phyloP scores from a whole-genome alignment of 2,797 vertebrate species.

The Aselliscus stoliczkanus region DNA sequence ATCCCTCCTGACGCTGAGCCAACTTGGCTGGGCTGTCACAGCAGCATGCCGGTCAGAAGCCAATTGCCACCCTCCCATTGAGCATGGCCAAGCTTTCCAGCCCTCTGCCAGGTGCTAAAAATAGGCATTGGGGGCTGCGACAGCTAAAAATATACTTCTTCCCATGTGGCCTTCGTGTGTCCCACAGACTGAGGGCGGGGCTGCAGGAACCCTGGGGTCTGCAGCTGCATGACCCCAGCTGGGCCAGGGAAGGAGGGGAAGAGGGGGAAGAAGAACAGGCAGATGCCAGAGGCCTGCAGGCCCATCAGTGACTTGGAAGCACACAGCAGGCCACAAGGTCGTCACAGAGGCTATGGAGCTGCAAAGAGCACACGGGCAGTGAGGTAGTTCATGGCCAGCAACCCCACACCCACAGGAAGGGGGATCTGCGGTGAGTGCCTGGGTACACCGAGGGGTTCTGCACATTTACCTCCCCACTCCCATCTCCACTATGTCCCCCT shows the following conservation, averaged over 20 bases:
- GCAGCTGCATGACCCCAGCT: not conserved
- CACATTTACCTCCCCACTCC: not conserved
- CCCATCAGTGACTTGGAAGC: not conserved
- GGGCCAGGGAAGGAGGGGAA: not conserved
- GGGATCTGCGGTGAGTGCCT: not conserved
- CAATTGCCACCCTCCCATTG: not conserved
- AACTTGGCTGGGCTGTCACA: not conserved
- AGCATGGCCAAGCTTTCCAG: not conserved
- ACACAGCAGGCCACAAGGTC: accelerated
- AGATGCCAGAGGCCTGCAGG: not conserved
- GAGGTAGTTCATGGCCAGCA: not conserved
- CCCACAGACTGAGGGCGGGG: not conserved
- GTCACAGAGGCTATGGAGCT: not conserved
- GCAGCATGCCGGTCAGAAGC: not conserved
- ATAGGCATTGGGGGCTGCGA: constrained; percentile 19
- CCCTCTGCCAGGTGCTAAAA: constrained; percentile 51
- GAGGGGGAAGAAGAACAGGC: not conserved
- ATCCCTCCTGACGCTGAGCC: constrained; percentile 32
- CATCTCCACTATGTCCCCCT: accelerated
- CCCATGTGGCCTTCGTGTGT: not conserved
- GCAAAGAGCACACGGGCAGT: not conserved
- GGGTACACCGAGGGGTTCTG: not conserved
- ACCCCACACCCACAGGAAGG: not conserved
- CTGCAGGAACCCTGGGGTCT: not conserved
- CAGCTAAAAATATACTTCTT: constrained; percentile 58